Conservation (phyloP, 2,888 invertebrate genomes). For the Drosophila buzzatii region DNA sequence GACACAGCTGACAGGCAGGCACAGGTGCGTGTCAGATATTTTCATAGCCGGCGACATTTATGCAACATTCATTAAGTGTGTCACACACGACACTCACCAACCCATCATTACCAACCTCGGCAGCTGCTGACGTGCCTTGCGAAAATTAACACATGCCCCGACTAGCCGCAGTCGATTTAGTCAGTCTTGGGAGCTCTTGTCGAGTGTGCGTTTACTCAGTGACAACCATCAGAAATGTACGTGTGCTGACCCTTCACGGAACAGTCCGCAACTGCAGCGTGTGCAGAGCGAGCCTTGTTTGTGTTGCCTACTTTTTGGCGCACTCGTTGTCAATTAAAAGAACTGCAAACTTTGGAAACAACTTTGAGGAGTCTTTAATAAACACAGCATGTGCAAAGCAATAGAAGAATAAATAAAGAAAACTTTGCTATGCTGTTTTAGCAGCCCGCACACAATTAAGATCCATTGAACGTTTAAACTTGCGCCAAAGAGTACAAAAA, state of each 20-base stretch:
- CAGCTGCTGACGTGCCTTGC: not conserved
- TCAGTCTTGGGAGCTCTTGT: not conserved
- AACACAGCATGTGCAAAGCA: not conserved
- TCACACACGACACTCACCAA: slow-evolving; percentile 23
- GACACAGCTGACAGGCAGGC: slow-evolving; percentile 16
- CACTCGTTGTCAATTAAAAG: slow-evolving; percentile 33
- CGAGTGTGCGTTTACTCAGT: slow-evolving; percentile 18
- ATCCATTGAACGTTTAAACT: not conserved
- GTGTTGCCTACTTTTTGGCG: slow-evolving; percentile 38
- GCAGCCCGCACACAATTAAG: not conserved
- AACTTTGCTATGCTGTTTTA: not conserved
- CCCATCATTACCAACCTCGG: slow-evolving; percentile 3
- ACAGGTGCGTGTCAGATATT: slow-evolving; percentile 55
- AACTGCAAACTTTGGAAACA: slow-evolving; percentile 1
- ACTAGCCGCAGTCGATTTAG: slow-evolving; percentile 10
- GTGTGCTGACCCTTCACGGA: not conserved
- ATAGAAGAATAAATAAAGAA: slow-evolving; percentile 1
- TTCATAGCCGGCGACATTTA: slow-evolving; percentile 53
- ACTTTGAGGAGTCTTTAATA: slow-evolving; percentile 5
- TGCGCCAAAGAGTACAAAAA: not conserved
- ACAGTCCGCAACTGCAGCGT: not conserved
- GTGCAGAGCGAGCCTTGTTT: not conserved
- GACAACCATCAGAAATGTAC: slow-evolving; percentile 4
- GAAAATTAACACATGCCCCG: slow-evolving; percentile 23
- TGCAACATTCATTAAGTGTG: slow-evolving; percentile 70